Conservation (phyloP, 2,113 vertebrate genomes). For the Psephotus haematonotus region DNA sequence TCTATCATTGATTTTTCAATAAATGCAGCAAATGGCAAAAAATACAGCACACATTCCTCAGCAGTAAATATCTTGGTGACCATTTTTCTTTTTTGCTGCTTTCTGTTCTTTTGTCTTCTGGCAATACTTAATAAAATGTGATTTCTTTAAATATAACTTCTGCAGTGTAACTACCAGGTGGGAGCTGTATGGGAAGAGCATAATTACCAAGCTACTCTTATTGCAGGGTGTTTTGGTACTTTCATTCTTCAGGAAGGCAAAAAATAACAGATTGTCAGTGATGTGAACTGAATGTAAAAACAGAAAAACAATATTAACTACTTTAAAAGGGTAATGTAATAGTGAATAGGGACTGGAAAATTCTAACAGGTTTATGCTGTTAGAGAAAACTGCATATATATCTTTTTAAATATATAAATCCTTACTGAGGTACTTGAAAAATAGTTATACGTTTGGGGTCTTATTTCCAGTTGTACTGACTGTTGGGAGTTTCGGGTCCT, state of each 20-base stretch:
- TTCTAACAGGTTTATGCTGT: background rate
- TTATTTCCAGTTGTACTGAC: background rate
- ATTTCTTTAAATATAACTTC: slow-evolving; percentile 49
- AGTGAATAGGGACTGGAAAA: background rate
- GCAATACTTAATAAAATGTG: slow-evolving; percentile 71
- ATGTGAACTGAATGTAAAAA: background rate
- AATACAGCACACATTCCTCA: slow-evolving; percentile 57
- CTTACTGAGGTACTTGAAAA: background rate
- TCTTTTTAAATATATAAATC: background rate
- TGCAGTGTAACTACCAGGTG: slow-evolving; percentile 13
- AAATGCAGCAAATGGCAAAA: slow-evolving; percentile 70
- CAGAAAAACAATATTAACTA: background rate
- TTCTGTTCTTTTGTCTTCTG: slow-evolving; percentile 68
- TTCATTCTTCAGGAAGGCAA: background rate
- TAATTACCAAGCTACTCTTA: slow-evolving; percentile 36
- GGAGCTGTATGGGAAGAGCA: slow-evolving; percentile 23
- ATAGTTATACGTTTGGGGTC: background rate
- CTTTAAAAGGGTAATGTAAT: background rate
- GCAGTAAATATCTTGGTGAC: slow-evolving; percentile 69
- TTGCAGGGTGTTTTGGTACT: background rate
- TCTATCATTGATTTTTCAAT: slow-evolving; percentile 79
- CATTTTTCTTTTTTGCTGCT: slow-evolving; percentile 69
- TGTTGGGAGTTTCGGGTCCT: background rate
- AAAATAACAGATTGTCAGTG: background rate
- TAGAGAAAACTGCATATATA: background rate